Evolutionary conservation across 2,797 vertebrate species (phyloP), one percentile per base, ranked within the genome.

Genomic region (Oryzias dopingdopingensis): DNA sequence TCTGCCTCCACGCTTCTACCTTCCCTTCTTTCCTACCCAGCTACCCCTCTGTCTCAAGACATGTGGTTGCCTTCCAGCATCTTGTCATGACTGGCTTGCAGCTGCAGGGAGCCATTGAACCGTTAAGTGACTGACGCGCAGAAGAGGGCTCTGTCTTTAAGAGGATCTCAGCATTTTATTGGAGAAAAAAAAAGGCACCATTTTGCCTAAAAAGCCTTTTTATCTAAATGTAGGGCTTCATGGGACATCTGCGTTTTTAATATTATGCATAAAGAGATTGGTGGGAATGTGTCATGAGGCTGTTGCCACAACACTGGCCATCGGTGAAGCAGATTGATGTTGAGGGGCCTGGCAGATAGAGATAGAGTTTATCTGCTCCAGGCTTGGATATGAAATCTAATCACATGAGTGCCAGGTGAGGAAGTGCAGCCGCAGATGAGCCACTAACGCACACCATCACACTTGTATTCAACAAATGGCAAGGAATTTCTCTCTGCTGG

Each of bases 291-390:
- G 73, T 72, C 72, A 68, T 54, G 71, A 74, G 72, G 50, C 55
- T 46, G 71, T 70, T 12, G 42, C 59, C 58, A 50, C 81, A 69
- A 79, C 65, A 59, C 70, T 62, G 67, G 72, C 79, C 83, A 81
- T 84, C 79, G 74, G 82, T 64, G 40, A 70, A 76, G 71, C 72
- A 83, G 86, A 89, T 83, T 88, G 86, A 90, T 87, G 82, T 72
- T 70, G 67, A 82, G 78, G 72, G 75, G 77, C 76, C 91, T 90
- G 90, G 82, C 70, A 41, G 75, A 85, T 86, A 78, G 83, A 92
- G 90, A 92, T 93, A 91, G 74, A 86, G 82, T 88, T 90, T 90
- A 91, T 91, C 89, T 76, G 77, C 70, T 65, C 75, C 70, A 51
- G 77, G 82, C 80, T 62, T 76, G 87, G 84, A 87, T 81, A 84